Conservation (phyloP, 2,888 invertebrate species). For the Amphipyra tragopoginis region DNA sequence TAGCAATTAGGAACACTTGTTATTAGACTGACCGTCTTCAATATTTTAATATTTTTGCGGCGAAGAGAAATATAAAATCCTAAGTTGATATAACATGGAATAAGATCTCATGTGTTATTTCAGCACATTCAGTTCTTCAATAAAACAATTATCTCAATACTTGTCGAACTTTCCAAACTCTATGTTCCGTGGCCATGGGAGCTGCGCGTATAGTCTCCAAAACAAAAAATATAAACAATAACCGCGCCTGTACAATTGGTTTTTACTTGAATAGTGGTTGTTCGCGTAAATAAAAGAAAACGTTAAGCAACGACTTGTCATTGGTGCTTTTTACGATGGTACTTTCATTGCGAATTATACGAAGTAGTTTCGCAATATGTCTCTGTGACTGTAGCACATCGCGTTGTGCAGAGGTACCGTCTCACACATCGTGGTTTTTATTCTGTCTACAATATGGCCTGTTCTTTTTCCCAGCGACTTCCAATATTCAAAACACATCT, state of each 20-base stretch:
- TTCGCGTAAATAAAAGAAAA: conserved; percentile 42
- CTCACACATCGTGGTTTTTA: conserved; percentile 12
- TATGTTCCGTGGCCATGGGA: conserved; percentile 13
- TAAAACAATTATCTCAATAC: conserved; percentile 16
- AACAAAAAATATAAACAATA: conserved; percentile 28
- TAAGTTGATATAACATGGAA: conserved; percentile 3
- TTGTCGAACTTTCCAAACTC: conserved; percentile 24
- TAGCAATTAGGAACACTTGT: conserved; percentile 18
- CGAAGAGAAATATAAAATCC: neutral
- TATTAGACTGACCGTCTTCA: neutral
- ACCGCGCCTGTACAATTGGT: conserved; percentile 21
- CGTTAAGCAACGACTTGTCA: conserved; percentile 44
- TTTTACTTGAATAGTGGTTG: conserved; percentile 34
- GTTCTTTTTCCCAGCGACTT: conserved; percentile 17
- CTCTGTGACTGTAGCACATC: conserved; percentile 16
- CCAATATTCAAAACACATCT: conserved; percentile 21
- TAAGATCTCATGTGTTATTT: conserved; percentile 1
- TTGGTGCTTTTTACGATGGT: conserved; percentile 44
- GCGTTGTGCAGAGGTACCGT: conserved; percentile 3
- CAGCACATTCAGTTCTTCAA: conserved; percentile 5
- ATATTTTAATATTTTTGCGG: conserved; percentile 1
- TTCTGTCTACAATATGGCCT: conserved; percentile 1
- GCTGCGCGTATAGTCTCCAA: neutral
- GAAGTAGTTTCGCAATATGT: conserved; percentile 42
- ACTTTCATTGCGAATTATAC: conserved; percentile 42